phyloP scores from a whole-genome alignment of 2,113 vertebrate genomes.

The Catharus fuscescens region DNA sequence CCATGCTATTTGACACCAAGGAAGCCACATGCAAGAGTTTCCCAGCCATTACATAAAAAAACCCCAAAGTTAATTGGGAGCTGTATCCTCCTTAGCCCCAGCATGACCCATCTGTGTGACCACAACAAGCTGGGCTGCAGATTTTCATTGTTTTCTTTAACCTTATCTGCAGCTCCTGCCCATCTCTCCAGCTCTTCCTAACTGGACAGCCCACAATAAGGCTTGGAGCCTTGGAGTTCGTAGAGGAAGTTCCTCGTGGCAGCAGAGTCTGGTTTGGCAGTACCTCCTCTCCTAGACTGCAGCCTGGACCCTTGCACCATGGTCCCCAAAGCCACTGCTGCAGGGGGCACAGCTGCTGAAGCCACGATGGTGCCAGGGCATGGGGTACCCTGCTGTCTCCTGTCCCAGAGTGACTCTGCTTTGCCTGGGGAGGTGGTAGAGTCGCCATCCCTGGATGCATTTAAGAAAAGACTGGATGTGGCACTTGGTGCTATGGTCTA shows the following conservation, averaged over 20 bases:
- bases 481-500: too few species aligned
- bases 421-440: too few species aligned
- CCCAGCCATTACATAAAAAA: background rate
- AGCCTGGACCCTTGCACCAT: fast-evolving
- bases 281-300: background rate
- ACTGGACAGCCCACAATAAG: fast-evolving
- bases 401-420: fast-evolving
- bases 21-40: background rate
- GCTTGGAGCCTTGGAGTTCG: background rate
- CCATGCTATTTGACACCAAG: background rate
- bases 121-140: background rate
- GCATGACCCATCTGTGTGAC: background rate
- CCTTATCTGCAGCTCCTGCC: background rate
- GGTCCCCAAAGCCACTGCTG: fast-evolving
- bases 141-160: background rate
- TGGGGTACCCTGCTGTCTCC: fast-evolving
- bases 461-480: too few species aligned
- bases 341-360: background rate
- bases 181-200: fast-evolving
- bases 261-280: background rate
- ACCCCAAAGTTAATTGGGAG: background rate
- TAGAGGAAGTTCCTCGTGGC: background rate
- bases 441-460: too few species aligned
- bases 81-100: background rate
- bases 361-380: fast-evolving